Base-by-base conservation (phyloP, 2,888 invertebrate genomes). In the Drosophila atroscutellata region DNA sequence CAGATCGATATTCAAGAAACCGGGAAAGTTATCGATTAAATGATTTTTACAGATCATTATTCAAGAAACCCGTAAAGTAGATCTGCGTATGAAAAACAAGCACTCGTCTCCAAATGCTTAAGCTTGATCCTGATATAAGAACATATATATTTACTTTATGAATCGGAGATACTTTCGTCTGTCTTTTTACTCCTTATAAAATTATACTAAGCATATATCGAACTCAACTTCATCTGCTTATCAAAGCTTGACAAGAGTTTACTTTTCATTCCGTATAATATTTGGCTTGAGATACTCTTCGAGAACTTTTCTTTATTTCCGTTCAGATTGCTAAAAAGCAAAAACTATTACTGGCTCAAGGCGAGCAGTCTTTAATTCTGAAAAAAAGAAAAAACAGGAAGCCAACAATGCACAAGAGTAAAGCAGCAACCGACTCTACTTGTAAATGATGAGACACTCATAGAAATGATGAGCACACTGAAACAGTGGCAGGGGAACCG, bases 351-450 rank as follows among this genome's bases (percentile, higher is more conserved):
- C 72, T 79, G 54, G 28, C 52, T 74, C 70, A 63, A 73, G 73
- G 80, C 85, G 80, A 67, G 66, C 77, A 72, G 74, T 64, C 72
- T 42, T 65, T 51, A 54, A 74, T 74, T 89, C 60, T 58, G 49
- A 26, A 32, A 30, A 11, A 13, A 15, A 28, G 26, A 39, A 47
- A 37, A 37, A 39, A 26, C 2, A 26, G 55, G 13, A 18, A 57
- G 8, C 20, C 39, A 63, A 80, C 65, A 64, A 72, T 70, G 79
- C 59, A 60, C 67, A 61, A 63, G 67, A 54, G 28, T 64, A 63
- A 59, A 60, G 42, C 57, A 30, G 26, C 39, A 61, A 32, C 15
- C 13, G 37, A 28, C 56, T 50, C 60, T 4, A 49, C 47, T 52
- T 55, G 37, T 9, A 47, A 50, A 42, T 50, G 47, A 45, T 77